phyloP scores from a whole-genome alignment of 2,888 invertebrate genomes.

The Calameuta pallipes region DNA sequence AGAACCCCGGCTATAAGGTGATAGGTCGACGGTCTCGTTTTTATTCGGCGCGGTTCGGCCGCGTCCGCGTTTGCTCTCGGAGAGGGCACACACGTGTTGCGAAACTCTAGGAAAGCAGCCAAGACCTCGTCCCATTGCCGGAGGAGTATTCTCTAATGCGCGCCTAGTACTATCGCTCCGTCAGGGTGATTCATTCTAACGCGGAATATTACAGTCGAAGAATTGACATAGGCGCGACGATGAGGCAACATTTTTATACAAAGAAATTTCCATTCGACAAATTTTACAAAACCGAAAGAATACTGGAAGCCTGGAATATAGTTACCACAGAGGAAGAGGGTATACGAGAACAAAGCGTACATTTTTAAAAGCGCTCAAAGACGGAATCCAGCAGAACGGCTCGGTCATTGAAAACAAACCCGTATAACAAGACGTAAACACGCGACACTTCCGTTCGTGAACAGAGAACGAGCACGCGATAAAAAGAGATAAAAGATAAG shows the following conservation, averaged over 20 bases:
- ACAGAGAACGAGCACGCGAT: neutral
- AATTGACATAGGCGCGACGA: neutral
- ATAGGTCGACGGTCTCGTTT: neutral
- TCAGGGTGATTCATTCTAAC: neutral
- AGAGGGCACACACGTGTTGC: neutral
- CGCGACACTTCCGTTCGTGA: neutral
- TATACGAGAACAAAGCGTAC: neutral
- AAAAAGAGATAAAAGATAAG: neutral
- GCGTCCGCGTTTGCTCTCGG: neutral
- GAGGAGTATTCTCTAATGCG: neutral
- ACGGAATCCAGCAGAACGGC: neutral
- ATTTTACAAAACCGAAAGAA: neutral
- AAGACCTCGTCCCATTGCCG: slow-evolving; percentile 4
- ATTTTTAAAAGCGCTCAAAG: neutral
- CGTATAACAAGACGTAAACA: neutral
- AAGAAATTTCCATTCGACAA: neutral
- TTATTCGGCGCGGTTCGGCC: neutral
- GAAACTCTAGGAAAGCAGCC: neutral
- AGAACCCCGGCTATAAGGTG: neutral
- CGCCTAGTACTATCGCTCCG: neutral
- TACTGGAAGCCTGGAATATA: neutral
- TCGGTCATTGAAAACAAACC: neutral
- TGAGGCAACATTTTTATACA: neutral
- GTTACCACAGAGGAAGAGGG: neutral
- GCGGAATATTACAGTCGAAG: neutral